Evolutionary conservation across 2,113 vertebrate genomes (phyloP), one percentile per base, ranked within the genome.

Genomic region (Carassius auratus): DNA sequence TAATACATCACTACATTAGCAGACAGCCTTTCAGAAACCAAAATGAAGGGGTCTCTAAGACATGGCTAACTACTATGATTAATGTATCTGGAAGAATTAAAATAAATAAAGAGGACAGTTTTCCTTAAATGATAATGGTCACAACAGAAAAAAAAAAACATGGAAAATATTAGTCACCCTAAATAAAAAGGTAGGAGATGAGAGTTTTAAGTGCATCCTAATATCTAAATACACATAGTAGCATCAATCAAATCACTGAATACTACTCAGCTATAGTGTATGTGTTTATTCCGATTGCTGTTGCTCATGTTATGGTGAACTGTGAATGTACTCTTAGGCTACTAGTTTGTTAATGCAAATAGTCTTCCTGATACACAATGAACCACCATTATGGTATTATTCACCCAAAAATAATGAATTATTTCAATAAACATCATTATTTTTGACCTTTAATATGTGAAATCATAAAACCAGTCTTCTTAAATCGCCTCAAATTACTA

Each of bases 1-100:
- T 55, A 82, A 81, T 81, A 50, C 42, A 81, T 68, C 61, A 68
- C 23, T 30, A 81, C 14, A 81, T 81, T 50, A 81, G 79, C 42
- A 13, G 21, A 62, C 76, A 79, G 76, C 5, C 77, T 62, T 79
- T 79, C 57, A 30, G 30, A 30, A 30, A 30, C 30, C 30, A 30
- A 30, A 30, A 30, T 30, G 30, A 30, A 30, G 30, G 30, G 30
- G 30, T 38, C 38, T 38, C 38, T 38, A 38, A 7, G 5, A 38
- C 38, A 38, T 7, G 38, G 38, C 6, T 7, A 42, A 42, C 42
- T 42, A 42, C 42, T 42, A 7, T 42, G 42, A 42, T 42, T 42
- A 42, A 42, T 42, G 42, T 42, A 42, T 42, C 42, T 42, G 42
- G 42, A 42, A 42, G 42, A 42, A 42, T 42, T 42, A 42, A 42